phyloP scores from a whole-genome alignment of 2,113 vertebrate genomes.

The Sialia sialis region DNA sequence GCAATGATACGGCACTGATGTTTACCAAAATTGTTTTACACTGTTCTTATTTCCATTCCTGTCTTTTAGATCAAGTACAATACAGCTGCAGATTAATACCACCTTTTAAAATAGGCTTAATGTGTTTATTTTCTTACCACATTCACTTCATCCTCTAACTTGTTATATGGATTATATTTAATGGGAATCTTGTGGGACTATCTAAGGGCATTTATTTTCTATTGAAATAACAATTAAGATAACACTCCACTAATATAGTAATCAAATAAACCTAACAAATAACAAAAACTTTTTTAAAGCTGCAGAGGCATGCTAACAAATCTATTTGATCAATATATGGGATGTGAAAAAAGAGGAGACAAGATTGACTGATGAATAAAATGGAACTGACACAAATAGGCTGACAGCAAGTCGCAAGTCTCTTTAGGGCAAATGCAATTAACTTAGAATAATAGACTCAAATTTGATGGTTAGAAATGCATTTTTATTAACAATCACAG shows the following conservation, averaged over 20 bases:
- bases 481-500: conserved; percentile 82
- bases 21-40: conserved; percentile 60
- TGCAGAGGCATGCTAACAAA: conserved; percentile 66
- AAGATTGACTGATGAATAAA: conserved; percentile 81
- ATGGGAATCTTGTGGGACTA: conserved; percentile 47
- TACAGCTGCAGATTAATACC: conserved; percentile 14
- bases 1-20: conserved; percentile 56
- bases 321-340: conserved; percentile 79
- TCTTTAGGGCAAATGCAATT: conserved; percentile 87
- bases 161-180: conserved; percentile 48
- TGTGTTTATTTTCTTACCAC: conserved; percentile 44
- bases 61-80: not conserved
- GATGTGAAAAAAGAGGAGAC: conserved; percentile 72
- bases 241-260: conserved; percentile 53
- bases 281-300: conserved; percentile 59
- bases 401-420: conserved; percentile 81
- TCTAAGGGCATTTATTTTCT: conserved; percentile 65
- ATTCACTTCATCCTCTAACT: not conserved
- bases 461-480: conserved; percentile 83
- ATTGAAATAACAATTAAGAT: conserved; percentile 72
- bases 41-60: conserved; percentile 1
- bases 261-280: conserved; percentile 69
- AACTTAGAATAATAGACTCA: conserved; percentile 86
- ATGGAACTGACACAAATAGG: conserved; percentile 82
- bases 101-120: conserved; percentile 15